Evolutionary conservation across 2,888 invertebrate species (phyloP), one percentile per base, ranked within the genome.

Genomic region (Drosophila affinis): DNA sequence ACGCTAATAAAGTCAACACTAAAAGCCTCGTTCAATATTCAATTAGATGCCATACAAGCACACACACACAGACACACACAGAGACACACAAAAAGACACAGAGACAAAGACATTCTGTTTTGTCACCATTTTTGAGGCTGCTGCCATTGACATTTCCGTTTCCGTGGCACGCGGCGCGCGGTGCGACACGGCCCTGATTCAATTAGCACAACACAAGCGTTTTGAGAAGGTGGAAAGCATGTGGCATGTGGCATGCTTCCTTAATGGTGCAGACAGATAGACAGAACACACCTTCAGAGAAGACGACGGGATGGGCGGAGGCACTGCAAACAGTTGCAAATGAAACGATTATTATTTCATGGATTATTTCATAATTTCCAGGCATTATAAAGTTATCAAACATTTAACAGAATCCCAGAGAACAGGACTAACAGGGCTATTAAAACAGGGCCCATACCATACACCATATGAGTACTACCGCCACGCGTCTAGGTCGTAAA

Each of bases 1-100:
- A 54, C 85, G 62, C 78, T 83, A 83, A 88, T 83, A 80, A 88
- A 88, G 85, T 83, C 76, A 83, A 70, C 84, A 79, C 89, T 88
- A 84, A 84, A 84, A 84, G 83, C 83, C 81, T 87, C 78, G 85
- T 88, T 84, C 89, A 83, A 84, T 84, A 84, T 88, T 84, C 81
- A 84, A 88, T 84, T 88, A 84, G 69, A 77, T 69, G 67, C 71
- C 73, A 62, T 72, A 71, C 78, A 60, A 59, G 49, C 61, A 46
- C 57, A 65, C 49, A 45, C 60, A 47, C 65, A 52, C 55, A 18
- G 18, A 54, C 45, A 56, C 65, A 54, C 44, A 24, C 24, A 3
- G 24, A 9, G 56, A 24, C 56, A n/a, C 48, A 48, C 48, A 47
- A 3, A 17, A 10, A 34, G 9, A 39, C 29, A 54, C 44, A 55